phyloP scores from a whole-genome alignment of 2,888 invertebrate genomes.

The Macrophya alboannulata region DNA sequence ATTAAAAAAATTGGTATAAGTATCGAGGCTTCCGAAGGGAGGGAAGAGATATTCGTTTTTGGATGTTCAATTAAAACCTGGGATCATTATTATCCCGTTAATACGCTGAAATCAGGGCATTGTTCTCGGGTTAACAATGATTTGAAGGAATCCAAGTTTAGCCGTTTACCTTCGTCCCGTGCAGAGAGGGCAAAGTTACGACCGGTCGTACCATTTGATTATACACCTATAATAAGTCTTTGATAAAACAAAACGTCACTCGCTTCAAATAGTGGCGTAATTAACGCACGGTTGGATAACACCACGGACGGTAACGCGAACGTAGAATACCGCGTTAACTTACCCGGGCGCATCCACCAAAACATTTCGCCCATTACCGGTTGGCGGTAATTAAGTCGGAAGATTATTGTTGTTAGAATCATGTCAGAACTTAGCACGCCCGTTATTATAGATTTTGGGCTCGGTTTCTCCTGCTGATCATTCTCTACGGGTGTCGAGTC shows the following conservation, averaged over 20 bases:
- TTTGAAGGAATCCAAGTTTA: constrained; percentile 38
- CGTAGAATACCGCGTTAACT: constrained; percentile 1
- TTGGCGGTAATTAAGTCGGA: constrained; percentile 37
- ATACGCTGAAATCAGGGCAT: constrained; percentile 37
- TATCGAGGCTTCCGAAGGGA: neutral
- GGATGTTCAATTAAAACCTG: constrained; percentile 33
- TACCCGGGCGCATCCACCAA: constrained; percentile 12
- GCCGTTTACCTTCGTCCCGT: constrained; percentile 11
- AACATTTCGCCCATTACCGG: constrained; percentile 34
- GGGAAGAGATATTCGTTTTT: constrained; percentile 6
- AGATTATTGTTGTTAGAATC: constrained; percentile 34
- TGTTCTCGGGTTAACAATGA: constrained; percentile 41
- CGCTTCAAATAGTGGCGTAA: constrained; percentile 33
- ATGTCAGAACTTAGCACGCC: neutral
- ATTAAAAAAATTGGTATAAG: too few relatives aligned
- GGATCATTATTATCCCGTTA: constrained; percentile 48
- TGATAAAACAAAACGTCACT: constrained; percentile 47
- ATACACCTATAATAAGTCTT: constrained; percentile 21
- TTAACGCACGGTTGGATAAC: constrained; percentile 32
- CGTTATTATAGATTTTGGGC: constrained; percentile 25
- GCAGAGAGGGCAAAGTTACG: constrained; percentile 33
- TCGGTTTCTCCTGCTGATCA: neutral
- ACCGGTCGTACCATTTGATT: constrained; percentile 38
- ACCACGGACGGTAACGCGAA: constrained; percentile 1
- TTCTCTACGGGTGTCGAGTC: neutral